Conservation (phyloP, 2,797 vertebrate species). For the Sebastes wilsoni region DNA sequence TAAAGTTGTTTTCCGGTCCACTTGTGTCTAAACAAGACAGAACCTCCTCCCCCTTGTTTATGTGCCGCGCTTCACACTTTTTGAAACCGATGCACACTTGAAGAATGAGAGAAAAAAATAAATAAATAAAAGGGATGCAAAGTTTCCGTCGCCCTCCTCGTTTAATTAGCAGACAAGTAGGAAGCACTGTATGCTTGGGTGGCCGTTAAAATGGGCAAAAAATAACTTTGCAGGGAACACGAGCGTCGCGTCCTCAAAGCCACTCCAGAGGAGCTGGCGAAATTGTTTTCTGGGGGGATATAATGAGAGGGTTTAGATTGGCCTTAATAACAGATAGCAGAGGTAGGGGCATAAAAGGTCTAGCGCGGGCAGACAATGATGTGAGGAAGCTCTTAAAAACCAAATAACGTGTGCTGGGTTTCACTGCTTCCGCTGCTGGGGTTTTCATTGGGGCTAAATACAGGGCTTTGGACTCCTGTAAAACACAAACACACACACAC, state of each 20-base stretch:
- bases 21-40: slow-evolving; percentile 27
- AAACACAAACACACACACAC: slow-evolving; percentile 66
- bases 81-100: slow-evolving; percentile 54
- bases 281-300: slow-evolving; percentile 70
- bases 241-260: slow-evolving; percentile 68
- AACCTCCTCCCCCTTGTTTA: slow-evolving; percentile 47
- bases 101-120: slow-evolving; percentile 36
- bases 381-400: slow-evolving; percentile 81
- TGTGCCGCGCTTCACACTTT: slow-evolving; percentile 51
- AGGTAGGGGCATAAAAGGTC: slow-evolving; percentile 77
- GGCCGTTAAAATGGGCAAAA: slow-evolving; percentile 73
- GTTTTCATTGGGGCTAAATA: slow-evolving; percentile 81
- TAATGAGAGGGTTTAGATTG: slow-evolving; percentile 81
- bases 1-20: slow-evolving; percentile 32
- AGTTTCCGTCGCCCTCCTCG: slow-evolving; percentile 70
- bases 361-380: slow-evolving; percentile 80
- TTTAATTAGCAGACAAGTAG: slow-evolving; percentile 79
- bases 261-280: slow-evolving; percentile 61
- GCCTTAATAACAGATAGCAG: slow-evolving; percentile 83
- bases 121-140: slow-evolving; percentile 71
- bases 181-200: slow-evolving; percentile 74
- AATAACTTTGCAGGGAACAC: slow-evolving; percentile 68
- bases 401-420: slow-evolving; percentile 79
- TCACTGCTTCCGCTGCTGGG: slow-evolving; percentile 77
- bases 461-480: slow-evolving; percentile 77